phyloP scores from a whole-genome alignment of 2,113 vertebrate genomes.

The Dromaius novaehollandiae region DNA sequence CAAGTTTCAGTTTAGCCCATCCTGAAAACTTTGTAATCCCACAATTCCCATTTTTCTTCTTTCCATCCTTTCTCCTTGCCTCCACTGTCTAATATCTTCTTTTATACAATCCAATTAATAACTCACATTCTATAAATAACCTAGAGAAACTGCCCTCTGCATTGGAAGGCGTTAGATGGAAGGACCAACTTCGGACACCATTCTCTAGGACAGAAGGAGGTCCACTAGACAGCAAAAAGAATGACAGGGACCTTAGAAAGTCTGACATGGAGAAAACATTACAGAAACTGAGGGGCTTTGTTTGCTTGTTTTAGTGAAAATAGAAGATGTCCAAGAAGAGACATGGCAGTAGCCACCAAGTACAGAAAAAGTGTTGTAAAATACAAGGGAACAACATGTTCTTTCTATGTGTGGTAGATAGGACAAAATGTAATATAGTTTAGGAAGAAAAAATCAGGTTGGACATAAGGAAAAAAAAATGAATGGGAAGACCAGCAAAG shows the following conservation, averaged over 20 bases:
- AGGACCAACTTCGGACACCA: background rate
- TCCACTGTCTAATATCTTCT: background rate
- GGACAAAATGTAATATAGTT: background rate
- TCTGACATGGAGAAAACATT: background rate
- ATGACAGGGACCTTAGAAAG: background rate
- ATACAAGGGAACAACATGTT: too few relatives aligned
- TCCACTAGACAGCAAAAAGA: background rate
- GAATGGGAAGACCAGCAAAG: background rate
- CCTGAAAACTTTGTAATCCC: background rate
- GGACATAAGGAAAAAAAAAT: background rate
- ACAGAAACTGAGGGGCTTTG: background rate
- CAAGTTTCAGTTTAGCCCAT: background rate
- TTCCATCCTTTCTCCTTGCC: background rate
- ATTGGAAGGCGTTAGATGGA: background rate
- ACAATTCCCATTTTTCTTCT: background rate
- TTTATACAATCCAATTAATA: background rate
- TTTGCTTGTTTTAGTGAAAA: background rate
- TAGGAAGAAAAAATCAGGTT: background rate
- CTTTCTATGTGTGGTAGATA: background rate
- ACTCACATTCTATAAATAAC: background rate
- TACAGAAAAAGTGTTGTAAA: background rate
- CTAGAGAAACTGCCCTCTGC: background rate
- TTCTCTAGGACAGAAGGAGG: background rate
- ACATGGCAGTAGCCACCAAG: rapidly evolving
- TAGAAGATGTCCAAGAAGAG: background rate